Evolutionary conservation across 2,113 vertebrate species (phyloP).

Genomic region (Geococcyx californianus): DNA sequence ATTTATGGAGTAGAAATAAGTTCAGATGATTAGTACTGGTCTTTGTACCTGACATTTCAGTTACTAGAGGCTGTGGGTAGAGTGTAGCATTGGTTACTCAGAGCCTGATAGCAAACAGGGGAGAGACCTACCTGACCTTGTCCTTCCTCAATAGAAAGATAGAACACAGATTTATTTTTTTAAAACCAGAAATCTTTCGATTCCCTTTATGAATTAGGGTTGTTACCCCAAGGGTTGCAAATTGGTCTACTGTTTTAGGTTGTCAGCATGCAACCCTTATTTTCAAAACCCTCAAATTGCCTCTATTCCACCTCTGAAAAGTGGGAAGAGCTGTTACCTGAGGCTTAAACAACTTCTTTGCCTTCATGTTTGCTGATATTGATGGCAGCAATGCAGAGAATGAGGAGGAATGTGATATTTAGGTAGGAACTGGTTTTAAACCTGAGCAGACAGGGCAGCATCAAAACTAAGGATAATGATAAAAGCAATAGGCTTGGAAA

Average conservation of each 20-base stretch:
- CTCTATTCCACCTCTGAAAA: not conserved
- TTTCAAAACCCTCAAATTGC: not conserved
- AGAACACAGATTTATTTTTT: not conserved
- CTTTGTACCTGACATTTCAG: not conserved
- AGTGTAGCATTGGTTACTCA: not conserved
- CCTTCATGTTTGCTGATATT: not conserved
- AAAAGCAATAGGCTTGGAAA: not conserved
- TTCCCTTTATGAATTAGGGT: not conserved
- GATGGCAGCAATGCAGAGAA: not conserved
- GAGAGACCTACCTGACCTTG: not conserved
- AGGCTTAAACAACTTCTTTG: not conserved
- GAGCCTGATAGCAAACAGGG: not conserved
- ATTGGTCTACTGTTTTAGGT: not conserved
- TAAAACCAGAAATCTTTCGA: not conserved
- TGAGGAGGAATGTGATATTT: not conserved
- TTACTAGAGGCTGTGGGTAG: not conserved
- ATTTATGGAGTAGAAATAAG: not conserved
- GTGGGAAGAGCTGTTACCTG: not conserved
- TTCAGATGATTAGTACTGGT: not conserved
- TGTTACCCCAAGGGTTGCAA: not conserved
- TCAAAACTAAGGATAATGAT: not conserved
- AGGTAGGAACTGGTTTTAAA: not conserved
- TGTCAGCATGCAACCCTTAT: not conserved
- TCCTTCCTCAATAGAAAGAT: not conserved
- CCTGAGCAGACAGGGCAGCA: not conserved